These are phyloP conservation scores for Tenodera sinensis DNA, from an alignment of 2,888 invertebrate genomes.

Conservation along the genomic window DNA sequence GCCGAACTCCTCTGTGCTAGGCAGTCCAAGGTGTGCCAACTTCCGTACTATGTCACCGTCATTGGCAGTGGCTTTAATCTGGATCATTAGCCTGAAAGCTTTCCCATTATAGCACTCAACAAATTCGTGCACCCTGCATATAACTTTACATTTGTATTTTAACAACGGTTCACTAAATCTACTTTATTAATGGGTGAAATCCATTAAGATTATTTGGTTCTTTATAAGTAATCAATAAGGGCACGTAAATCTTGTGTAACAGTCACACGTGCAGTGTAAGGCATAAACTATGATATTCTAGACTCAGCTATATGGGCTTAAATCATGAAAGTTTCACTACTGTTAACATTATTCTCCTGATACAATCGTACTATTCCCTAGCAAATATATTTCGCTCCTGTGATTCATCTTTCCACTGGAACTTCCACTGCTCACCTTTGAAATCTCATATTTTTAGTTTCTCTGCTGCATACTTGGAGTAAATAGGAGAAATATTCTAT, in stretches of 20 bases:
- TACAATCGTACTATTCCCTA: too few relatives aligned
- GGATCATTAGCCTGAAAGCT: background rate
- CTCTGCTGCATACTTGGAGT: too few relatives aligned
- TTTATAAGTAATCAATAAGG: background rate
- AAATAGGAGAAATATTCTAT: too few relatives aligned
- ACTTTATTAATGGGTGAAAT: background rate
- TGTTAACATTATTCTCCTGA: too few relatives aligned
- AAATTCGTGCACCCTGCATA: background rate
- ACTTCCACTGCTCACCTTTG: too few relatives aligned
- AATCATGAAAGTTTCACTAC: too few relatives aligned
- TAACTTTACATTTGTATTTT: background rate
- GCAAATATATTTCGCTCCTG: too few relatives aligned
- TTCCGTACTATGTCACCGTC: background rate
- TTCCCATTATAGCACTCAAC: background rate
- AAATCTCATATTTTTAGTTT: too few relatives aligned
- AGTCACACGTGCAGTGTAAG: background rate
- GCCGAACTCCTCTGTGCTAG: too few relatives aligned
- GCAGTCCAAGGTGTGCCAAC: background rate
- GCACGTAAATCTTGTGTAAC: background rate
- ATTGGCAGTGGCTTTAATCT: background rate
- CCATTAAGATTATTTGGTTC: background rate
- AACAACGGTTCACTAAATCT: background rate
- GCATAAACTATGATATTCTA: too few relatives aligned
- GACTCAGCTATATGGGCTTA: too few relatives aligned
- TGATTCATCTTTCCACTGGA: too few relatives aligned